Evolutionary conservation across 2,888 invertebrate genomes (phyloP), one percentile per base, ranked within the genome.

Genomic region (Drosophila anomalata): DNA sequence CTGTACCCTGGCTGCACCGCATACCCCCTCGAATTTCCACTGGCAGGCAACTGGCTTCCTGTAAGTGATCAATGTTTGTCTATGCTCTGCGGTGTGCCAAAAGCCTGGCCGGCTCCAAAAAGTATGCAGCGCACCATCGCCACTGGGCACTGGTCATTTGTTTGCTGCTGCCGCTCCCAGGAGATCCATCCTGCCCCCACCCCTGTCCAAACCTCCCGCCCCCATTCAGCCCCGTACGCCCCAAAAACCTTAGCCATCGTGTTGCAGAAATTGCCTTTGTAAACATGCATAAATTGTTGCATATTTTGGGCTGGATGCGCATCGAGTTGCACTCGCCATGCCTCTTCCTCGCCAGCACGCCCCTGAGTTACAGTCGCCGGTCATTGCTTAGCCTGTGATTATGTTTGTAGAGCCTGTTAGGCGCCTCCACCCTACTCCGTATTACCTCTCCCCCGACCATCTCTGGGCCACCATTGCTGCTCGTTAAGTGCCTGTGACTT

Each of bases 1-100:
- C 46, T 14, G 39, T n/a, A n/a, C 1, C 36, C 36, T 36, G n/a
- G 8, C 29, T 29, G 29, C 9, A 9, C 29, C 29, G 9, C 29
- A 9, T 9, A 9, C 29, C 29, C 29, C 29, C 29, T 29, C 8
- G 29, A 29, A 41, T 56, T 17, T 29, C 42, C 46, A 58, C 52
- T 47, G 42, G 31, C 65, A 31, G 14, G 46, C 41, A 20, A 44
- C 69, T 65, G 70, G 68, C 76, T 68, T 81, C 85, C 87, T 87
- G 87, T 85, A 87, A 84, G 83, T 84, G 87, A 84, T 87, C 83
- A 84, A 84, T 84, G 83, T 87, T 84, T 84, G 87, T 75, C 83
- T 87, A 79, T 87, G 86, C 79, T 76, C 61, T 73, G 83, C 75
- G 77, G 73, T 75, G 68, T 66, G 69, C 79, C 73, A 78, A 57